These are phyloP conservation scores for Caenorhabditis remanei DNA, from an alignment of 1,140 invertebrate species.

Conservation along the genomic window DNA sequence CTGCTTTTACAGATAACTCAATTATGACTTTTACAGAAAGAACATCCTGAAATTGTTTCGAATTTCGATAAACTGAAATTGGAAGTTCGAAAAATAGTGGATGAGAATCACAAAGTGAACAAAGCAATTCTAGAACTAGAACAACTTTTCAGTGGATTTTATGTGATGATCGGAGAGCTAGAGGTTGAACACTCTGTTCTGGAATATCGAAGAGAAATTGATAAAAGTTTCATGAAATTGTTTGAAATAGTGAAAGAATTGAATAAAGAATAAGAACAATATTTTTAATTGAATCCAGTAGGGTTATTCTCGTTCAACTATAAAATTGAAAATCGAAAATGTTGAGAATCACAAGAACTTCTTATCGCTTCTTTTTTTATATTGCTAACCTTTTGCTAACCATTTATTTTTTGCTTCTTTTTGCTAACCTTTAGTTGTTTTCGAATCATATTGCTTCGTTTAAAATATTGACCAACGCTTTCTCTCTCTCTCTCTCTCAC, in stretches of 20 bases:
- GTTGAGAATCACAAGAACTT: no score
- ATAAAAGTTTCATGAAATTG: not conserved
- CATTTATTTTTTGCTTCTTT: no score
- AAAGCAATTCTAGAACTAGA: not conserved
- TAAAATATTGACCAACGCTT: no score
- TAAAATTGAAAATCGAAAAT: no score
- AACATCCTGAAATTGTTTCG: not conserved
- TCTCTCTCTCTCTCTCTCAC: no score
- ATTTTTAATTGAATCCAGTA: not conserved
- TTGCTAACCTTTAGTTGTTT: no score
- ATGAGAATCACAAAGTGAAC: no score
- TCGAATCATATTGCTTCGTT: no score
- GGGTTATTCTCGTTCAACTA: no score
- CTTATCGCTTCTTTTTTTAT: no score
- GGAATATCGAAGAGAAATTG: not conserved
- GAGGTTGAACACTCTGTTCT: not conserved
- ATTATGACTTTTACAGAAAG: not conserved
- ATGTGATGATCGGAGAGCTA: not conserved
- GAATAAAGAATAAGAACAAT: not conserved
- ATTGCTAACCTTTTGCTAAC: no score
- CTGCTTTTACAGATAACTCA: not conserved
- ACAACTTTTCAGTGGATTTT: not conserved
- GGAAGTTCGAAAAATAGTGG: no score
- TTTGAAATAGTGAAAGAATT: not conserved
- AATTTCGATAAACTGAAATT: not conserved